Evolutionary conservation across 1,140 invertebrate genomes (phyloP).

Genomic region (Trachymyrmex cornetzi): DNA sequence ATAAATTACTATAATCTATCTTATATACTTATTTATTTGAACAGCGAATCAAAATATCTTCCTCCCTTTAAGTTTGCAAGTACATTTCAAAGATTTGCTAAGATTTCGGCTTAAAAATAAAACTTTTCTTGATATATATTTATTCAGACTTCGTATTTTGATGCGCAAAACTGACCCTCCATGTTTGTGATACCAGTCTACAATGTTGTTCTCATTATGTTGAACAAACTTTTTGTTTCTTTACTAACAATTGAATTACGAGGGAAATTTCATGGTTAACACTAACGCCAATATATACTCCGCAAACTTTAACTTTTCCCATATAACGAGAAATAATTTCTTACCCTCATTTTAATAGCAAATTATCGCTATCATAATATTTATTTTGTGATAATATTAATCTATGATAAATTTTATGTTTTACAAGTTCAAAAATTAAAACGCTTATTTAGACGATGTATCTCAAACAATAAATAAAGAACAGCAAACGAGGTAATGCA

Average conservation of each 20-base stretch:
- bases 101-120: not conserved
- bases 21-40: not conserved
- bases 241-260: slow-evolving; percentile 9
- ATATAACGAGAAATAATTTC: slow-evolving; percentile 23
- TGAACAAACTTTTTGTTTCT: slow-evolving; percentile 4
- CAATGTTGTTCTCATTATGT: not conserved
- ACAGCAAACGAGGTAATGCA: not conserved
- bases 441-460: not conserved
- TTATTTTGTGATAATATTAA: slow-evolving; percentile 6
- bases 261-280: slow-evolving; percentile 20
- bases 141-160: slow-evolving; percentile 26
- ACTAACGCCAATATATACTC: slow-evolving; percentile 35
- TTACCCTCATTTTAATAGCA: slow-evolving; percentile 15
- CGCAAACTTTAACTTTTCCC: slow-evolving; percentile 32
- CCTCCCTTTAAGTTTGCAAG: not conserved
- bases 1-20: not conserved
- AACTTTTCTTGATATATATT: slow-evolving; percentile 27
- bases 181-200: slow-evolving; percentile 3
- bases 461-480: not conserved
- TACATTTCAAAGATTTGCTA: not conserved
- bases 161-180: not conserved
- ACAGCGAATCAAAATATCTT: not conserved
- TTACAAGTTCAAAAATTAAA: slow-evolving; percentile 5
- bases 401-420: not conserved
- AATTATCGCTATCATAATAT: slow-evolving; percentile 35